These are phyloP conservation scores for Diplosoma virens DNA, from an alignment of 23 tunicate genomes.

Conservation along the genomic window DNA sequence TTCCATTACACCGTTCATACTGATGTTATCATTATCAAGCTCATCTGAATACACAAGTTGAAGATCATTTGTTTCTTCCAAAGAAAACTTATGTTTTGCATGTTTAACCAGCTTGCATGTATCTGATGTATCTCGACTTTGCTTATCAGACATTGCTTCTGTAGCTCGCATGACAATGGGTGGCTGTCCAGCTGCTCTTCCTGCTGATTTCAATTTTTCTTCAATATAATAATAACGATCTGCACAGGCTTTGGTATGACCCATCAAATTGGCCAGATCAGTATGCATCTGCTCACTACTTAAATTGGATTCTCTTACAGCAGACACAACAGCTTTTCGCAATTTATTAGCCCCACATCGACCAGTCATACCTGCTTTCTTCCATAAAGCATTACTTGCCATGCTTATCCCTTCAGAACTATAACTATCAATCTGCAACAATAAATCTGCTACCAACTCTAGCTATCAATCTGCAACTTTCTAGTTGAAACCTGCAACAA, in stretches of 20 bases:
- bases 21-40: too few species aligned
- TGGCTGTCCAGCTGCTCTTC: neutral
- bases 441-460: too few species aligned
- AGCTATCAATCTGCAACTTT: too few species aligned
- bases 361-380: neutral
- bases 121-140: too few species aligned
- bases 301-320: neutral
- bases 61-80: too few species aligned
- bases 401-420: neutral
- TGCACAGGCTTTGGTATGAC: neutral
- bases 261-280: conserved; percentile 4
- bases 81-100: too few species aligned
- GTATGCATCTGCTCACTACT: neutral
- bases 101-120: too few species aligned
- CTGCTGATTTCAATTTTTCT: neutral
- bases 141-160: too few species aligned
- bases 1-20: too few species aligned
- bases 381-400: neutral
- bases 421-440: too few species aligned
- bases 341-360: neutral
- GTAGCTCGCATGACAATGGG: neutral
- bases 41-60: too few species aligned
- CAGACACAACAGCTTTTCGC: conserved; percentile 11
- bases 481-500: too few species aligned
- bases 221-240: conserved; percentile 6